Evolutionary conservation across 2,113 vertebrate genomes (phyloP).

Genomic region (Agapornis roseicollis): DNA sequence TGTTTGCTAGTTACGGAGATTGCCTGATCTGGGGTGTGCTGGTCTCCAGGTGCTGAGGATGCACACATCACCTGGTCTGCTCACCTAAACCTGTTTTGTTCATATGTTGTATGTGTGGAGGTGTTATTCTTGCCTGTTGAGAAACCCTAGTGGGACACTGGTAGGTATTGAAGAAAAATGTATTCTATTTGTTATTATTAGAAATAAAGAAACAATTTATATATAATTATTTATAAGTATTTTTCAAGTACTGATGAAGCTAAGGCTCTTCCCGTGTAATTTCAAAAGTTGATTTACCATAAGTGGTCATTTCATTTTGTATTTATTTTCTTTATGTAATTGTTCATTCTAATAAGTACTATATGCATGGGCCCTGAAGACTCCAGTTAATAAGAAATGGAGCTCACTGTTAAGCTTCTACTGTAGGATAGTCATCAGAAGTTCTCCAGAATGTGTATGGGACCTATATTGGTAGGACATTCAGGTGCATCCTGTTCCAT

Average conservation of each 20-base stretch:
- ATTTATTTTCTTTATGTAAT: neutral
- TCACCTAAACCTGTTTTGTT: neutral
- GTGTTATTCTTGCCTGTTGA: neutral
- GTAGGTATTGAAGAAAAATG: neutral
- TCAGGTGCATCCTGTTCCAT: neutral
- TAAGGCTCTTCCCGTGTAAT: neutral
- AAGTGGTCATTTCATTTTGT: neutral
- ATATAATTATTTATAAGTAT: neutral
- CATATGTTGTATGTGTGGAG: rapidly evolving
- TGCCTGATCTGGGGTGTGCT: neutral
- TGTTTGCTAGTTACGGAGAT: neutral
- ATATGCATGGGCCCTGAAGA: rapidly evolving
- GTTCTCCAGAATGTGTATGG: neutral
- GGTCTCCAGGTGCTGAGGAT: neutral
- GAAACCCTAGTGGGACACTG: neutral
- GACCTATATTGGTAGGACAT: neutral
- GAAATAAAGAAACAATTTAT: neutral
- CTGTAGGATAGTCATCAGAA: rapidly evolving
- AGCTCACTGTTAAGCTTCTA: neutral
- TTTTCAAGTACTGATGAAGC: neutral
- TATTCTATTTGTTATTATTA: neutral
- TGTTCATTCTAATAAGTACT: neutral
- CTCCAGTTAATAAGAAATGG: neutral
- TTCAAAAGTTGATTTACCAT: neutral
- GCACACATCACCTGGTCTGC: neutral